Conservation (phyloP, 2,113 vertebrate species). For the Pyrgilauda ruficollis region DNA sequence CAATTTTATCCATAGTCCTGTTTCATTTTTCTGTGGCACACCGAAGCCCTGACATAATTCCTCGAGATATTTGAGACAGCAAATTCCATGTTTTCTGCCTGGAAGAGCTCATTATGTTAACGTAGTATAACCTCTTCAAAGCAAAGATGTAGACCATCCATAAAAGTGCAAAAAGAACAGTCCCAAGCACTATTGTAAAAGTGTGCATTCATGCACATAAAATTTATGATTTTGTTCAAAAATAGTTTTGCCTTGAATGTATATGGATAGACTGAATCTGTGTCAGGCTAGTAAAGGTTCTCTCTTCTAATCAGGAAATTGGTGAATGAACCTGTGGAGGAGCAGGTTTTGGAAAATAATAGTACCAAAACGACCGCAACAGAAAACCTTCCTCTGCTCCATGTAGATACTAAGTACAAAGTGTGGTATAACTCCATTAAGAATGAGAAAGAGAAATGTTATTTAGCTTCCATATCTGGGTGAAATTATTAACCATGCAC, state of each 20-base stretch:
- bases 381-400: neutral
- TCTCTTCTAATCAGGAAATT: neutral
- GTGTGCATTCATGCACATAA: neutral
- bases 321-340: neutral
- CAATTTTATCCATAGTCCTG: neutral
- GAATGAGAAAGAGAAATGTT: neutral
- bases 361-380: neutral
- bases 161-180: neutral
- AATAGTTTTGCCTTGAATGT: neutral
- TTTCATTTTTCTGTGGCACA: neutral
- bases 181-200: neutral
- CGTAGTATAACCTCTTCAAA: neutral
- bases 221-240: neutral
- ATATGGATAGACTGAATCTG: neutral
- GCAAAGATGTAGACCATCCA: neutral
- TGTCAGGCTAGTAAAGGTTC: neutral
- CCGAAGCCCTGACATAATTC: accelerated
- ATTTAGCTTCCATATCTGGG: neutral
- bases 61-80: neutral
- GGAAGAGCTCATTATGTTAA: neutral
- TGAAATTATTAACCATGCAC: neutral
- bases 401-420: neutral
- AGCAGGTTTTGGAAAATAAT: neutral
- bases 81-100: neutral
- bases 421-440: neutral